phyloP scores from a whole-genome alignment of 2,797 vertebrate genomes.

The Peromyscus eremicus region DNA sequence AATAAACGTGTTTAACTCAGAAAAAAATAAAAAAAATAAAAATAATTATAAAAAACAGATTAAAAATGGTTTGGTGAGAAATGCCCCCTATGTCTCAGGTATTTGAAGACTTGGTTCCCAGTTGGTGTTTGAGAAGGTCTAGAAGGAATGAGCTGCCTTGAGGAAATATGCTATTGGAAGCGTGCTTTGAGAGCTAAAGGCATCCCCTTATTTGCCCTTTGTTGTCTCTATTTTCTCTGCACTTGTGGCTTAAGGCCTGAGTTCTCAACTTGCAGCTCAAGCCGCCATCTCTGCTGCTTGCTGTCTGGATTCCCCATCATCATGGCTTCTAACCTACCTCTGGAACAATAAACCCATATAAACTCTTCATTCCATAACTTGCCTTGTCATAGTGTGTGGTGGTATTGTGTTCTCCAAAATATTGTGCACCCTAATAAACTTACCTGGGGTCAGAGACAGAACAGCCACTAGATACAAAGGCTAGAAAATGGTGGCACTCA shows the following conservation, averaged over 20 bases:
- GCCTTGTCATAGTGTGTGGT: neutral
- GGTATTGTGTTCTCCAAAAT: no score
- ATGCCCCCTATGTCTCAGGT: neutral
- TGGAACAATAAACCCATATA: no score
- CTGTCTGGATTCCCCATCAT: neutral
- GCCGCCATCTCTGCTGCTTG: neutral
- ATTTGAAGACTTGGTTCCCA: neutral
- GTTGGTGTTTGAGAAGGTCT: neutral
- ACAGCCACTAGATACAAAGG: no score
- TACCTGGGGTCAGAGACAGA: no score
- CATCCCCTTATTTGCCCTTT: neutral
- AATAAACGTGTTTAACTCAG: slow-evolving; percentile 31
- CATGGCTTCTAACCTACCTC: no score
- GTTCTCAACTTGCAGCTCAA: neutral
- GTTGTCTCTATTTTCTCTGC: neutral
- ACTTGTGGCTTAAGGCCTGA: neutral
- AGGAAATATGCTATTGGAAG: no score
- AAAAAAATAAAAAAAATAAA: no score
- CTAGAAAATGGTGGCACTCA: no score
- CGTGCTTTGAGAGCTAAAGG: neutral
- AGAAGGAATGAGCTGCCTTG: neutral
- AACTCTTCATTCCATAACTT: neutral
- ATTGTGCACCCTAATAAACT: no score
- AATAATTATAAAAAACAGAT: no score
- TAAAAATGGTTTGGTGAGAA: neutral